A percentile compares a stretch with the other conserved stretches of the same genome.
phyloP scores from a whole-genome alignment of 2,888 invertebrate species.

The Plebejus anna region DNA sequence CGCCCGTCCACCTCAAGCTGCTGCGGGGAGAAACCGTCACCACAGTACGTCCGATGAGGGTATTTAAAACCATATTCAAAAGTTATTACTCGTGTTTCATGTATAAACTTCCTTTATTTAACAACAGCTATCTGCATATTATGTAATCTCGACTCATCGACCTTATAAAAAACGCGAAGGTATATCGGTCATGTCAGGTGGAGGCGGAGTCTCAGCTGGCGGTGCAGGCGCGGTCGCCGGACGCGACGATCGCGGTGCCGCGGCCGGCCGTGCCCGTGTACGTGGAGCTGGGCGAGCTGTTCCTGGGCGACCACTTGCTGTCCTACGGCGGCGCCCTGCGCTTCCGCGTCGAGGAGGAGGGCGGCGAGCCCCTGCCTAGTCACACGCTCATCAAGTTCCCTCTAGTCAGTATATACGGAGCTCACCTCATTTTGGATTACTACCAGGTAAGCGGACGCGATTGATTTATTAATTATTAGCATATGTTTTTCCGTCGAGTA shows the following conservation, averaged over 20 bases:
- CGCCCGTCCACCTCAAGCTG: constrained; percentile 74
- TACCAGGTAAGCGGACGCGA: constrained; percentile 65
- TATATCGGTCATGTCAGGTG: constrained; percentile 46
- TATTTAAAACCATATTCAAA: neutral
- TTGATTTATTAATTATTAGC: neutral
- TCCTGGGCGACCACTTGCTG: constrained; percentile 91
- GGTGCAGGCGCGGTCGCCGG: constrained; percentile 60
- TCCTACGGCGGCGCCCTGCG: constrained; percentile 95
- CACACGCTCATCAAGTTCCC: constrained; percentile 84
- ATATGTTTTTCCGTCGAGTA: too few species aligned
- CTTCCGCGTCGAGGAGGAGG: constrained; percentile 86
- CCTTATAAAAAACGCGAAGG: too few species aligned
- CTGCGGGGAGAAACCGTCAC: constrained; percentile 43
- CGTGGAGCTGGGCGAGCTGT: constrained; percentile 88
- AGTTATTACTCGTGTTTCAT: neutral
- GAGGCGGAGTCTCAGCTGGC: constrained; percentile 64
- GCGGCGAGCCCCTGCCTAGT: constrained; percentile 76
- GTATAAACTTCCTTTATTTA: too few species aligned
- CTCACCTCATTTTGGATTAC: constrained; percentile 87
- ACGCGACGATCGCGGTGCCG: constrained; percentile 63
- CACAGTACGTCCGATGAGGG: constrained; percentile 31
- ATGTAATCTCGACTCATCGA: too few species aligned
- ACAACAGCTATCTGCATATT: neutral
- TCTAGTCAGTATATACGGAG: constrained; percentile 89
- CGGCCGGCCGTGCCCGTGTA: constrained; percentile 85